These are phyloP conservation scores for Pelobates cultripes DNA, from an alignment of 2,797 vertebrate species.

Conservation along the genomic window DNA sequence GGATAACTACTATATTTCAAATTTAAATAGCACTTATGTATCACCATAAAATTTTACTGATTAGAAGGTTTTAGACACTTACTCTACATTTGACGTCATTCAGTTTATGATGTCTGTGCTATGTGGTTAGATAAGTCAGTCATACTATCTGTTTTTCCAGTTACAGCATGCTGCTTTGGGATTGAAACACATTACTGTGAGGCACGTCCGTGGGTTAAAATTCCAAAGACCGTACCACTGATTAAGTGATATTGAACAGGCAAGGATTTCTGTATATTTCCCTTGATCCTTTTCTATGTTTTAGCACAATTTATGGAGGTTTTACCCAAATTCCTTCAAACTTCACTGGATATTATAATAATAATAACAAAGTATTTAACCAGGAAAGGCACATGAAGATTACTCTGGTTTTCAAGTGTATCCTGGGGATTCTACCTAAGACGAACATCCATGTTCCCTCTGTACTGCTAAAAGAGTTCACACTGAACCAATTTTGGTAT, in stretches of 20 bases:
- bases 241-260: background rate
- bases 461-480: too few species aligned
- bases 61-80: conserved; percentile 9
- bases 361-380: too few species aligned
- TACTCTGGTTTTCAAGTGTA: too few species aligned
- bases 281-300: background rate
- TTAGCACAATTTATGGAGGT: background rate
- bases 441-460: too few species aligned
- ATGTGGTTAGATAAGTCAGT: conserved; percentile 37
- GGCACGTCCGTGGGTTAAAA: conserved; percentile 15
- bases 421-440: too few species aligned
- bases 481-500: too few species aligned
- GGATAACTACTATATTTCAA: background rate
- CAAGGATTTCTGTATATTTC: background rate
- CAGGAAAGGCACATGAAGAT: too few species aligned
- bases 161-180: conserved; percentile 2
- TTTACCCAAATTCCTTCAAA: too few species aligned
- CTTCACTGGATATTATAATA: too few species aligned
- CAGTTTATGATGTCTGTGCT: conserved; percentile 18
- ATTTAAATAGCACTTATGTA: background rate
- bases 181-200: background rate
- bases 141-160: conserved; percentile 19
- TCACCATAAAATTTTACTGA: conserved; percentile 18
- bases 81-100: conserved; percentile 24
- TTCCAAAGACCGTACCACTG: background rate